A percentile compares a stretch with the other conserved stretches of the same genome.
Conservation (phyloP, 2,113 vertebrate genomes). For the Halcyon senegalensis region DNA sequence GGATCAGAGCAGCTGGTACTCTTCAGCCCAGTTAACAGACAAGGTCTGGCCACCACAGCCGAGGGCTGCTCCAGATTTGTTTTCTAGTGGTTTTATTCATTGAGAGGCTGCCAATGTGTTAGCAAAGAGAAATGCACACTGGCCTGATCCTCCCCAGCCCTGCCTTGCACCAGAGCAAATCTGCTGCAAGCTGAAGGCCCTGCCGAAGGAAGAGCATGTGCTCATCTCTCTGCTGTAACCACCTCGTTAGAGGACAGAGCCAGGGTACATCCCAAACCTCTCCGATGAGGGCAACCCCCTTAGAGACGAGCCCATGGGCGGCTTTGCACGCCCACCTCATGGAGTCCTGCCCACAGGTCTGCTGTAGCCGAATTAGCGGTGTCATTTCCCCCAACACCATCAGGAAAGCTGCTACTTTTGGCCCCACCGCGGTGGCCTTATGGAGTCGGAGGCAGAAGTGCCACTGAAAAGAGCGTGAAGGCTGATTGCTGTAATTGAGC, state of each 20-base stretch:
- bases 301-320: fast-evolving
- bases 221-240: fast-evolving
- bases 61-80: constrained; percentile 51
- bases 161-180: neutral
- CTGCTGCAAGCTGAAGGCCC: neutral
- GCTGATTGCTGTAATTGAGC: constrained; percentile 56
- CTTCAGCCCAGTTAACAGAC: constrained; percentile 57
- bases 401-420: neutral
- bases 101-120: constrained; percentile 48
- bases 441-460: neutral
- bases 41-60: constrained; percentile 52
- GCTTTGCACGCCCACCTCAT: neutral
- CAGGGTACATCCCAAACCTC: neutral
- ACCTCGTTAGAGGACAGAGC: fast-evolving
- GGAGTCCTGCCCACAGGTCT: neutral
- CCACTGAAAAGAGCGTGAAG: neutral
- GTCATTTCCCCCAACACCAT: neutral
- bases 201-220: fast-evolving
- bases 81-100: constrained; percentile 52
- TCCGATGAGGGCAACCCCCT: neutral
- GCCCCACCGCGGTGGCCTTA: neutral
- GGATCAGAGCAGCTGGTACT: constrained; percentile 65
- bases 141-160: constrained; percentile 8
- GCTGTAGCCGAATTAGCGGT: fast-evolving
- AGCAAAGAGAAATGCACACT: constrained; percentile 43